These are phyloP conservation scores for Fopius arisanus DNA, from an alignment of 1,140 invertebrate genomes.

Conservation along the genomic window DNA sequence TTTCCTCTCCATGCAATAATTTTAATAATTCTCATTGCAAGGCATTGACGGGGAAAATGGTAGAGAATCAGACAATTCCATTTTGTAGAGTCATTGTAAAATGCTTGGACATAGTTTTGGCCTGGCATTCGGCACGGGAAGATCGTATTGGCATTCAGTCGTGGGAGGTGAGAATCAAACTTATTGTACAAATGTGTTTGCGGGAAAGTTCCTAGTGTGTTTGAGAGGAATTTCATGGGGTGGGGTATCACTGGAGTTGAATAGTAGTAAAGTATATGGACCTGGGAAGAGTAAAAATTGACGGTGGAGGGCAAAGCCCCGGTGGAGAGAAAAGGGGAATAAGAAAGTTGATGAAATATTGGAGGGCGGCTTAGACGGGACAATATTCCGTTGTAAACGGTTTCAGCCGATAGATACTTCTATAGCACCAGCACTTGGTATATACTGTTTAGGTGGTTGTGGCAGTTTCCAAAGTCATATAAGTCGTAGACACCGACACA, in stretches of 20 bases:
- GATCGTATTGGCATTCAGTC: constrained; percentile 1
- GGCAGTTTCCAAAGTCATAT: constrained; percentile 23
- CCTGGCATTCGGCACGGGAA: constrained; percentile 34
- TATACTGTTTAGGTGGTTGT: constrained; percentile 7
- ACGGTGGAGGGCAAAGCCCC: not conserved
- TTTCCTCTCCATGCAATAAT: too few relatives aligned
- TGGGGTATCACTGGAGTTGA: not conserved
- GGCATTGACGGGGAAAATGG: constrained; percentile 47
- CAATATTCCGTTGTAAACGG: constrained; percentile 63
- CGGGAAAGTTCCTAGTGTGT: constrained; percentile 4
- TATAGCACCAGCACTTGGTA: constrained; percentile 7
- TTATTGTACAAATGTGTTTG: constrained; percentile 2
- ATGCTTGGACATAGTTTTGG: constrained; percentile 54
- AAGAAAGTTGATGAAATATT: constrained; percentile 65
- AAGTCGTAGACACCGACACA: constrained; percentile 6
- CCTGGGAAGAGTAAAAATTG: not conserved
- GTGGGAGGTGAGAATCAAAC: constrained; percentile 5
- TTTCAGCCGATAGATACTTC: constrained; percentile 56
- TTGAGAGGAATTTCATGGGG: constrained; percentile 2
- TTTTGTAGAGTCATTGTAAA: constrained; percentile 47
- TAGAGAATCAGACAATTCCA: constrained; percentile 44
- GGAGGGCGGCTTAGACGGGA: constrained; percentile 62
- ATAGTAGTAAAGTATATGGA: not conserved
- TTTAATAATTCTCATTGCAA: constrained; percentile 30
- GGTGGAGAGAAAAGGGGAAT: constrained; percentile 52